These are phyloP conservation scores for Rhinolophus ferrumequinum DNA, from an alignment of 2,113 vertebrate species.

Conservation along the genomic window DNA sequence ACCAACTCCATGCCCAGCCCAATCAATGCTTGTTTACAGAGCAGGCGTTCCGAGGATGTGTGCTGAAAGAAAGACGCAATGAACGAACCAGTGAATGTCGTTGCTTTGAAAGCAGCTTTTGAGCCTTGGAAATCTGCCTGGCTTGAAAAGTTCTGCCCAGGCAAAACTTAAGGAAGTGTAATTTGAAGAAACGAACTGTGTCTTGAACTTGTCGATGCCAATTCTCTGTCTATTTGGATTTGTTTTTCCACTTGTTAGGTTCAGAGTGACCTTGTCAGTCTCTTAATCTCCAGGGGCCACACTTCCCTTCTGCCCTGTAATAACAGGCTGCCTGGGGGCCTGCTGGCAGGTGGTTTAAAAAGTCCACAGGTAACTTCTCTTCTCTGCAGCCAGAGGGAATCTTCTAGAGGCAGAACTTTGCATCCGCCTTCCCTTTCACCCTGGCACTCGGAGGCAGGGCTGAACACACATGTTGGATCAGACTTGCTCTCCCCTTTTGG, in stretches of 20 bases:
- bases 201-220: constrained; percentile 21
- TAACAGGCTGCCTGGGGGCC: background rate
- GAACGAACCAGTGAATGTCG: background rate
- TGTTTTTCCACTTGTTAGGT: constrained; percentile 43
- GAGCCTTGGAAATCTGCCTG: constrained; percentile 33
- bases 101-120: background rate
- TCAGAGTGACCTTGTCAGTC: background rate
- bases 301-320: constrained; percentile 5
- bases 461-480: background rate
- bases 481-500: background rate
- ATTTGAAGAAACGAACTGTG: constrained; percentile 35
- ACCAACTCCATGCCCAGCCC: background rate
- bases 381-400: background rate
- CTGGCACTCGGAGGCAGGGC: background rate
- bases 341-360: background rate
- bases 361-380: constrained; percentile 24
- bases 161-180: constrained; percentile 53
- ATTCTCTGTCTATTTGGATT: constrained; percentile 29
- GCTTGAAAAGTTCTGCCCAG: constrained; percentile 29
- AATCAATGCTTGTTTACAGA: rapidly evolving
- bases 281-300: background rate
- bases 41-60: background rate
- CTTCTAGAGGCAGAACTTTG: background rate
- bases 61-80: background rate
- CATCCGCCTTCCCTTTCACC: background rate